Percentiles rank a stretch among this genome's conserved stretches.
phyloP scores from a whole-genome alignment of 2,113 vertebrate genomes.

The Ovis canadensis region DNA sequence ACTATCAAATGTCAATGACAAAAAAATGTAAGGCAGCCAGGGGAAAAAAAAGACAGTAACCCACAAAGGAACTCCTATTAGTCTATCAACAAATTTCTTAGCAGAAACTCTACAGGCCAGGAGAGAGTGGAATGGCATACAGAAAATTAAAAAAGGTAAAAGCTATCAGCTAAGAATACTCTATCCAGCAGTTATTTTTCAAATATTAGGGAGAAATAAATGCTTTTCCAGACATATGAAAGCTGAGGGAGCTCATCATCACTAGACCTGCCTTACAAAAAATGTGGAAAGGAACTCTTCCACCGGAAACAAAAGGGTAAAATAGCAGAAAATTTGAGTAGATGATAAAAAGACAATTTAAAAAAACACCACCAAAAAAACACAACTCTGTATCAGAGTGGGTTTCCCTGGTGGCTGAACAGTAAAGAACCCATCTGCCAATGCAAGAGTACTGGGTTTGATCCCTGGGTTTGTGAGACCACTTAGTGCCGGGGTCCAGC shows the following conservation, averaged over 20 bases:
- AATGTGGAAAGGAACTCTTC: background rate
- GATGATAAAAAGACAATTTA: background rate
- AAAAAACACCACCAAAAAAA: fast-evolving
- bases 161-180: background rate
- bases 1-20: background rate
- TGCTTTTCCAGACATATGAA: background rate
- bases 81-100: background rate
- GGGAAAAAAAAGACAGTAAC: background rate
- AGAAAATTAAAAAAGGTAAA: background rate
- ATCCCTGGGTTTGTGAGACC: background rate
- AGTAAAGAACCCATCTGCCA: background rate
- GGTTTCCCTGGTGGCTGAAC: background rate
- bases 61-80: background rate
- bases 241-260: background rate
- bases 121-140: background rate
- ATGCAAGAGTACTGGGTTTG: background rate
- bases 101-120: background rate
- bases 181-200: background rate
- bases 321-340: background rate
- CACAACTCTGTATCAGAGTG: background rate
- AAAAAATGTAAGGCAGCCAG: background rate
- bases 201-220: background rate
- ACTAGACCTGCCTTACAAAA: background rate
- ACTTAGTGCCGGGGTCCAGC: no score
- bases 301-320: background rate